Evolutionary conservation across 2,888 invertebrate species (phyloP), one percentile per base, ranked within the genome.

Genomic region (Sarcophaga rosellei): DNA sequence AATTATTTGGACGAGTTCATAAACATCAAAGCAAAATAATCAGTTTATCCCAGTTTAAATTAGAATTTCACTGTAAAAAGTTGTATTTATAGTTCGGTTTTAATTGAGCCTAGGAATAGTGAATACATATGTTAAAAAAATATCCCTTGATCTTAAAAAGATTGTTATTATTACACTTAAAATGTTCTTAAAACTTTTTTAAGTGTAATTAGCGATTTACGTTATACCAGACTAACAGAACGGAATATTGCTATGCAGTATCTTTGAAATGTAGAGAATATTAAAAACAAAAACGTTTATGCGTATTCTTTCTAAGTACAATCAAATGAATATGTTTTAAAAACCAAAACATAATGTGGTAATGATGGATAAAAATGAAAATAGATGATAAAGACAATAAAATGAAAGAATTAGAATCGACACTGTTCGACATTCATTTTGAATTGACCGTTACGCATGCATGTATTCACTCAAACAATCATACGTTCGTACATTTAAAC

Each of bases 391-490:
- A 57, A 66, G 53, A 25, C 21, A 2, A 74, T 25, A 65, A 69
- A 69, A 81, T 23, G 62, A 62, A 72, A 72, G n/a, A 81, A 69
- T 63, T 17, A 17, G 12, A 73, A 66, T 57, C 65, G 59, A 70
- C 77, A 72, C 61, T 84, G 78, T 69, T 84, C 84, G 86, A 84
- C 63, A 86, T 86, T 86, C 81, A 81, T 72, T 59, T 47, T 23
- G 61, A 61, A 87, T 59, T 85, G 75, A 82, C 87, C 85, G 85
- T 84, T 86, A 84, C 74, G 69, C 84, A 76, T 82, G 63, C 45
- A 70, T 65, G 20, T 81, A 66, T 44, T 72, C 57, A 57, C 57
- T 59, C 25, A 63, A 66, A 77, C 45, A 72, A 59, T 45, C 6
- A 59, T 69, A 69, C 25, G 68, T 68, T 57, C 45, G 69, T 25